Conservation (phyloP, 2,888 invertebrate species). For the Camponotus fellah region DNA sequence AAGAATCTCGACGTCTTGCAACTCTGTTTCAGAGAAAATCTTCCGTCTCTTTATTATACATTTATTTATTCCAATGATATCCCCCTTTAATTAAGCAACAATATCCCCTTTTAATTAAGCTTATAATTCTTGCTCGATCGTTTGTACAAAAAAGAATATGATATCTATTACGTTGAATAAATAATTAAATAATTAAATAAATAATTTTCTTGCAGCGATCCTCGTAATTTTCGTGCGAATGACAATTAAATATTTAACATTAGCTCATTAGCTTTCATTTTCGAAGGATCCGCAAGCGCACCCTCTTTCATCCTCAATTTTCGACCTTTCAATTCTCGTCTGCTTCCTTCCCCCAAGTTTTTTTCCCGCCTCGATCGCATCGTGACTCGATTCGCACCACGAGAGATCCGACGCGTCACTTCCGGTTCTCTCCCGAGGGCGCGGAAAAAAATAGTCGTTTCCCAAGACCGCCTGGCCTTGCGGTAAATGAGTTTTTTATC, state of each 20-base stretch:
- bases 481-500: conserved; percentile 81
- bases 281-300: not conserved
- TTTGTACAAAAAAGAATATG: not conserved
- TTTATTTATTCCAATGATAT: not conserved
- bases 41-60: conserved; percentile 7
- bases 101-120: no score
- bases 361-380: conserved; percentile 33
- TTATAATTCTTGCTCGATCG: not conserved
- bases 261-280: conserved; percentile 6
- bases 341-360: not conserved
- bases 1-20: not conserved
- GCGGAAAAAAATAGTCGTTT: conserved; percentile 54
- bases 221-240: not conserved
- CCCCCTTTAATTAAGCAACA: not conserved
- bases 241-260: not conserved
- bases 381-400: conserved; percentile 34
- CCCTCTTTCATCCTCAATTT: not conserved
- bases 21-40: not conserved
- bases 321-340: conserved; percentile 1
- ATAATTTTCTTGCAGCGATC: no score
- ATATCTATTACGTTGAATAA: not conserved
- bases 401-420: conserved; percentile 57
- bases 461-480: conserved; percentile 67
- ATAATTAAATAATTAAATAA: not conserved
- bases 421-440: conserved; percentile 61